Evolutionary conservation across 92 coral and sea anemone species (phyloP).

Genomic region (Pocillopora grandis): DNA sequence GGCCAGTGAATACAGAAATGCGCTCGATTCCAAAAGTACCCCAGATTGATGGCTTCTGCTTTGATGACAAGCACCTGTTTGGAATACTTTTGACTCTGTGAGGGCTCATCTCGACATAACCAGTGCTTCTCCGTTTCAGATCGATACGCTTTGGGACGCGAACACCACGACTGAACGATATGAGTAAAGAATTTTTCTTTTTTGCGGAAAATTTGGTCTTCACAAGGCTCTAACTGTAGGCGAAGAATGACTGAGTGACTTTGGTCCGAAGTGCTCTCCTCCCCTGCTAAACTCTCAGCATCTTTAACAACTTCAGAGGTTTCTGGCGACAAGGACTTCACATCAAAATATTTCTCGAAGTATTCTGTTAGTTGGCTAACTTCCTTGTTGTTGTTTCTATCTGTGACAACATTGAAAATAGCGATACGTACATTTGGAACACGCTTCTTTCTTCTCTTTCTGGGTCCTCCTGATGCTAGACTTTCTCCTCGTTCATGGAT

Average conservation of each 20-base stretch:
- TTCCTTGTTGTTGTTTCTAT: slow-evolving; percentile 19
- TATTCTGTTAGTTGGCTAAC: slow-evolving; percentile 32
- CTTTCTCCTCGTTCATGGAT: slow-evolving; percentile 39
- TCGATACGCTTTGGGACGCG: slow-evolving; percentile 31
- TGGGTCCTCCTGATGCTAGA: slow-evolving; percentile 26
- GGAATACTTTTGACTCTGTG: slow-evolving; percentile 24
- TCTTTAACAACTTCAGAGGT: not conserved
- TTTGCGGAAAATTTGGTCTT: slow-evolving; percentile 33
- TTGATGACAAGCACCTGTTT: slow-evolving; percentile 76
- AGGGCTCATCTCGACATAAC: slow-evolving; percentile 54
- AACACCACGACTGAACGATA: slow-evolving; percentile 72
- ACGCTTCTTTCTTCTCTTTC: slow-evolving; percentile 8
- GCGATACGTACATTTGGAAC: slow-evolving; percentile 37
- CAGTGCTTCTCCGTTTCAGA: slow-evolving; percentile 51
- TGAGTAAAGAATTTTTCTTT: slow-evolving; percentile 47
- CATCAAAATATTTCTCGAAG: slow-evolving; percentile 28
- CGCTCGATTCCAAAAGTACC: slow-evolving; percentile 75
- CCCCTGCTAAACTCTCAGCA: not conserved
- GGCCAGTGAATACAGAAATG: slow-evolving; percentile 85
- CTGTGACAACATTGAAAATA: slow-evolving; percentile 36
- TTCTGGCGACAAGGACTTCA: slow-evolving; percentile 41
- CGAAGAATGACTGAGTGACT: slow-evolving; percentile 23
- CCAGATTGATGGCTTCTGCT: slow-evolving; percentile 59
- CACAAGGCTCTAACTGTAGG: slow-evolving; percentile 51
- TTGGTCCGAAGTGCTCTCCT: not conserved